These are phyloP conservation scores for Drosophila meridiana DNA, from an alignment of 2,888 invertebrate genomes.

Conservation along the genomic window DNA sequence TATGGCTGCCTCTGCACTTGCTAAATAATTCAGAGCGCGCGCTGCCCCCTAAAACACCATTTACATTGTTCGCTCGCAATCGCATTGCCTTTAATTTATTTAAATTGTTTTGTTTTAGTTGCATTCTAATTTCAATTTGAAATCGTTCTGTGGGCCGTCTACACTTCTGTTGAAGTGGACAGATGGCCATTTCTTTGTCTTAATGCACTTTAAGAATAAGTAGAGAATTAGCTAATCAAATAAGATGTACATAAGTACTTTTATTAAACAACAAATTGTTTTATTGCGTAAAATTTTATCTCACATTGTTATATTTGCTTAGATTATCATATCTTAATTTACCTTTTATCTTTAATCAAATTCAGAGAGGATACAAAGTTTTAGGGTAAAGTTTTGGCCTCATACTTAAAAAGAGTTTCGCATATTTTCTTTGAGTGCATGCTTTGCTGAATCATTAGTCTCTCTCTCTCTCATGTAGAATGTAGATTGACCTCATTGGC, in stretches of 20 bases:
- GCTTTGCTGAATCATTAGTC: slow-evolving; percentile 63
- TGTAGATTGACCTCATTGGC: slow-evolving; percentile 15
- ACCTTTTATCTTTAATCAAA: too few species aligned
- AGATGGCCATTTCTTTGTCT: slow-evolving; percentile 38
- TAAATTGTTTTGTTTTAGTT: slow-evolving; percentile 67
- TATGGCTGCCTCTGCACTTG: slow-evolving; percentile 25
- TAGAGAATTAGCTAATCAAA: background rate
- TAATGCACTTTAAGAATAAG: background rate
- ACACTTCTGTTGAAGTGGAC: background rate
- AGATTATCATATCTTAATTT: background rate
- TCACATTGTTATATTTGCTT: background rate
- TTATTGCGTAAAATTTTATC: too few species aligned
- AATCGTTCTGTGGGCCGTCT: slow-evolving; percentile 39
- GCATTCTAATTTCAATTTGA: slow-evolving; percentile 72
- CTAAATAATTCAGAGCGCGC: slow-evolving; percentile 67
- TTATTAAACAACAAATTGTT: too few species aligned
- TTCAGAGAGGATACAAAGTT: too few species aligned
- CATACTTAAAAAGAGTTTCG: background rate
- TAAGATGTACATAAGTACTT: too few species aligned
- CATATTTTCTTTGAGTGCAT: slow-evolving; percentile 29
- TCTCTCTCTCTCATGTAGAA: too few species aligned
- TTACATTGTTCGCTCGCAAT: slow-evolving; percentile 27
- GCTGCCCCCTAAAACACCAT: slow-evolving; percentile 15
- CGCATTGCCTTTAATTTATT: slow-evolving; percentile 61
- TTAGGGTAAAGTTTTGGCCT: too few species aligned